Evolutionary conservation across 2,113 vertebrate species (phyloP).

Genomic region (Elgaria multicarinata): DNA sequence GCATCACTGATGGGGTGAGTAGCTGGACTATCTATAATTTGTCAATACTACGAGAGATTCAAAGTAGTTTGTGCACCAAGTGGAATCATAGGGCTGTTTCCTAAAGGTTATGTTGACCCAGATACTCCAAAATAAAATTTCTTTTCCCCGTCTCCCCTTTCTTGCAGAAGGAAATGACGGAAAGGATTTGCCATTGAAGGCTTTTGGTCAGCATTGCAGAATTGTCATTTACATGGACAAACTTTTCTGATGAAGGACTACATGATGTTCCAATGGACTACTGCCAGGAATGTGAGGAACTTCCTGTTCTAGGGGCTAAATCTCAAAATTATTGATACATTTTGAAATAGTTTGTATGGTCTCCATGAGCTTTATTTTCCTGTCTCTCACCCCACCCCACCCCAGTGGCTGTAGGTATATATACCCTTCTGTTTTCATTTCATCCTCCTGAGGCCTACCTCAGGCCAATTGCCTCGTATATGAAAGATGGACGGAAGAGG

Average conservation of each 20-base stretch:
- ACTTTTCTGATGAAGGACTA: not conserved
- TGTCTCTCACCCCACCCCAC: not conserved
- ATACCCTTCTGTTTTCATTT: not conserved
- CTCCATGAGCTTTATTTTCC: not conserved
- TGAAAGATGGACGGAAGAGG: not conserved
- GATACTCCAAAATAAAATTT: not conserved
- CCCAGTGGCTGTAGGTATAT: not conserved
- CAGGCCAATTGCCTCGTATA: not conserved
- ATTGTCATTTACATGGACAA: not conserved
- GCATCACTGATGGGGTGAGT: not conserved
- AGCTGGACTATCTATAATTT: not conserved
- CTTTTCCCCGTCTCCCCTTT: too few species aligned
- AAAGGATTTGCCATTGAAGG: conserved; percentile 88
- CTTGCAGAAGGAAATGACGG: conserved; percentile 61
- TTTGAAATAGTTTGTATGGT: not conserved
- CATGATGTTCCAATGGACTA: not conserved
- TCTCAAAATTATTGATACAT: not conserved
- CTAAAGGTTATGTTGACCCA: conserved; percentile 21
- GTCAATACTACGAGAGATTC: not conserved
- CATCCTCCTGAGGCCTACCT: not conserved
- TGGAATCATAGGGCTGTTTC: not conserved
- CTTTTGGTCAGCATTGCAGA: not conserved
- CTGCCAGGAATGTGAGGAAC: not conserved
- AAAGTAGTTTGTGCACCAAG: rapidly evolving
- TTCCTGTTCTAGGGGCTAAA: not conserved